Conservation (phyloP, 2,888 invertebrate genomes). For the Phengaris alcon region DNA sequence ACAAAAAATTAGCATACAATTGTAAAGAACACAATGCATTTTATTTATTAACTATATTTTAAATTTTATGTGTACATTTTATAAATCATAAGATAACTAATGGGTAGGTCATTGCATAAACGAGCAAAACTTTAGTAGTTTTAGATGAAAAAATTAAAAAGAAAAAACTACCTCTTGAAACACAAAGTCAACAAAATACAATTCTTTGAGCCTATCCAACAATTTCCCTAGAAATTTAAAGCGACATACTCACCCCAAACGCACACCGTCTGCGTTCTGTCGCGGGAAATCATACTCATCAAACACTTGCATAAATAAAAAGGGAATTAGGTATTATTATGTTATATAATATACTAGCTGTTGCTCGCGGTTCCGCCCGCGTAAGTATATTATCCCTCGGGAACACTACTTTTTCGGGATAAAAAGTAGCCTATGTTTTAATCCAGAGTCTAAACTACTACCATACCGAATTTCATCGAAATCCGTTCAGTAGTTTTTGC, state of each 20-base stretch:
- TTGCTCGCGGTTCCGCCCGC: no score
- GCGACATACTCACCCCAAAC: no score
- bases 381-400: no score
- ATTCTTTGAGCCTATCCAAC: constrained; percentile 14
- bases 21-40: background rate
- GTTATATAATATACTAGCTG: no score
- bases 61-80: background rate
- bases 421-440: no score
- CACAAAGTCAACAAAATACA: constrained; percentile 12
- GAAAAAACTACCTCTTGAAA: constrained; percentile 1
- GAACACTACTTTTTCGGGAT: no score
- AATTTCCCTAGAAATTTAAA: background rate
- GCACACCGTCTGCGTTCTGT: no score
- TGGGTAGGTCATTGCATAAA: background rate
- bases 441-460: no score
- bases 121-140: background rate
- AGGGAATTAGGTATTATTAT: no score
- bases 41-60: background rate
- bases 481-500: no score
- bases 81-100: background rate
- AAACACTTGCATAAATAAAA: background rate
- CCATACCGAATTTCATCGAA: no score
- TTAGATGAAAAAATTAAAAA: background rate
- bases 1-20: background rate
- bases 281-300: background rate